Evolutionary conservation across 2,888 invertebrate species (phyloP).

Genomic region (Acholoe squamosa): DNA sequence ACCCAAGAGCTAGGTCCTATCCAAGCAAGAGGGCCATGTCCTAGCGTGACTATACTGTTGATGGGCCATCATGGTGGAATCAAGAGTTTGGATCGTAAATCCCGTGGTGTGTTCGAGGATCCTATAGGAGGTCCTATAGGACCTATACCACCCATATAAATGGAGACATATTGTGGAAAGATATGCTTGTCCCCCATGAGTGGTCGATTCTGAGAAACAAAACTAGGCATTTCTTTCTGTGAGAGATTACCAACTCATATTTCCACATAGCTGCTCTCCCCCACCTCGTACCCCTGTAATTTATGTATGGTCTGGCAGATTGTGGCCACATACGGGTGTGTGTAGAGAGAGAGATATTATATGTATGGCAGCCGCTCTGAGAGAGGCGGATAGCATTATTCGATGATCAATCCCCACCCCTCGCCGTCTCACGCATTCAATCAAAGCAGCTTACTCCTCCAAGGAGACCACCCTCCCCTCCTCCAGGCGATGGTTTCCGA

Average conservation of each 20-base stretch:
- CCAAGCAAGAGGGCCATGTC: not conserved
- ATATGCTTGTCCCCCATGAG: too few relatives aligned
- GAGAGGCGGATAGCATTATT: not conserved
- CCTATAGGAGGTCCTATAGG: too few relatives aligned
- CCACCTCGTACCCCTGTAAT: too few relatives aligned
- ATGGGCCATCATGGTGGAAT: not conserved
- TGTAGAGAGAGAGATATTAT: too few relatives aligned
- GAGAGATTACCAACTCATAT: not conserved
- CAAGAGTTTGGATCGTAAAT: not conserved
- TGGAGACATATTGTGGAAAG: too few relatives aligned
- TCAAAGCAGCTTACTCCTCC: constrained; percentile 12
- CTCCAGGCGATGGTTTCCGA: not conserved
- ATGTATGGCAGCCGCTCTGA: not conserved
- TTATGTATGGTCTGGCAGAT: too few relatives aligned
- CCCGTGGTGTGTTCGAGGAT: not conserved
- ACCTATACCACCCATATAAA: too few relatives aligned
- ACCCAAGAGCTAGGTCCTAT: not conserved
- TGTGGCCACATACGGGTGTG: not conserved
- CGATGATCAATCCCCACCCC: not conserved
- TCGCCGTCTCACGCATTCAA: not conserved
- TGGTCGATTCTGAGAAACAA: too few relatives aligned
- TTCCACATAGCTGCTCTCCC: too few relatives aligned
- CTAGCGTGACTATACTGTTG: not conserved
- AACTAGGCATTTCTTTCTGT: not conserved
- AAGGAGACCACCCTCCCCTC: not conserved